Base-by-base conservation (phyloP, 2,113 vertebrate genomes). In the Paradoxurus hermaphroditus region DNA sequence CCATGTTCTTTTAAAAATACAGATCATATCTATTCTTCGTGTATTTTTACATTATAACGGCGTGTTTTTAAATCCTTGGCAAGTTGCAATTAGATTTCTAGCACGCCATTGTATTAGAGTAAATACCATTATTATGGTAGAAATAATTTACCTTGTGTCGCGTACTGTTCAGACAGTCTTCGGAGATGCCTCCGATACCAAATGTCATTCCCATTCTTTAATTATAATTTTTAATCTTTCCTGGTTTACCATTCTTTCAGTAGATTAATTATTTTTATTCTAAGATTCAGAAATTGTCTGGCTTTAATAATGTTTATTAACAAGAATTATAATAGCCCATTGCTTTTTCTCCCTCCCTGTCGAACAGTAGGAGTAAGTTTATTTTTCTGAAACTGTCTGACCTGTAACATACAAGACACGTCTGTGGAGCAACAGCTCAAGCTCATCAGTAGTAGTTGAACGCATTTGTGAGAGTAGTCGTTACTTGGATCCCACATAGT, bases 191-290 rank as follows among this genome's bases (percentile, higher is more conserved):
- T 97, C 97, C 67, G 92, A 72, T 98, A 97, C 84, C 91, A 94
- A 87, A 92, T 84, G 96, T 96, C 97, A 98, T 96, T 98, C 89
- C 39, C 3, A 1, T 91, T 91, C 97, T 98, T 98, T 98, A 98
- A 98, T 98, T 98, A 98, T 75, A 97, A 96, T 98, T 98, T 98
- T 97, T 97, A 98, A 98, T 98, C 98, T 98, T 98, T 97, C 29
- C 0, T 94, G 51, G 97, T 98, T 98, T 98, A 97, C 93, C 86
- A 78, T 98, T 98, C 95, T 98, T 98, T 98, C 79, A 97, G 93
- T 95, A 93, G 95, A 96, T 96, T 98, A 98, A 98, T 98, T 98
- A 97, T 98, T 98, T 98, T 98, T 98, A 98, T 98, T 86, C 92
- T 96, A 97, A 98, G 98, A 97, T 81, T 97, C 91, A 83, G 34